Conservation (phyloP, 2,888 invertebrate genomes). For the Dasypogon diadema region DNA sequence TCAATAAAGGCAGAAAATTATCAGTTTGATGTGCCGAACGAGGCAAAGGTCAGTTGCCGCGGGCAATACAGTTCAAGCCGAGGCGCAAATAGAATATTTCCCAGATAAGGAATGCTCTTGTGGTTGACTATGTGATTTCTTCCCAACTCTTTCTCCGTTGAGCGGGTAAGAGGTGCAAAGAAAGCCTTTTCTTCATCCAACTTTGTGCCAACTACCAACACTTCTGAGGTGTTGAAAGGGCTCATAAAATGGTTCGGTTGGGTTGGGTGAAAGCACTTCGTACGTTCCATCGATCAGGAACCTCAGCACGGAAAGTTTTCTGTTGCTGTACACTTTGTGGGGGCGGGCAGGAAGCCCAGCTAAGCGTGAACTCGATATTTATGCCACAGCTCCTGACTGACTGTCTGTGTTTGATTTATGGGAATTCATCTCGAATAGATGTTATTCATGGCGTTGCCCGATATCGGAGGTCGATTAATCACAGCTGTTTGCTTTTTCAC, state of each 20-base stretch:
- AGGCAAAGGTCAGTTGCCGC: conserved; percentile 16
- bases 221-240: conserved; percentile 19
- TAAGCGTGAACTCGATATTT: conserved; percentile 46
- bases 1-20: conserved; percentile 36
- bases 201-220: conserved; percentile 7
- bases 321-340: background rate
- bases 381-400: conserved; percentile 41
- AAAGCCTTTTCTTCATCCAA: background rate
- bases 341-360: conserved; percentile 11
- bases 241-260: conserved; percentile 6
- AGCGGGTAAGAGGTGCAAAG: background rate
- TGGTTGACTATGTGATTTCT: conserved; percentile 26
- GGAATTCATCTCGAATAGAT: conserved; percentile 43
- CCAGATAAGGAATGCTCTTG: conserved; percentile 2
- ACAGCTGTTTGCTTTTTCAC: conserved; percentile 49
- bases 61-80: background rate
- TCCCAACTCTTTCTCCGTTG: conserved; percentile 4
- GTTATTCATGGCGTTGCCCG: conserved; percentile 44
- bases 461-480: conserved; percentile 43
- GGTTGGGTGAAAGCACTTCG: conserved; percentile 1
- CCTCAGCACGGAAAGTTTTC: conserved; percentile 6
- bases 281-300: conserved; percentile 35
- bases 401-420: conserved; percentile 48
- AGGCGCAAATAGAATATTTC: conserved; percentile 25
- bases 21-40: conserved; percentile 35